phyloP scores from a whole-genome alignment of 2,113 vertebrate species.

The pig (Sus scrofa) region T2T-Sscrofa CM000816.6:68831501-68832000 shows the following conservation, averaged over 20 bases:
- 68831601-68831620: conserved; percentile 59
- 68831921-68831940: conserved; percentile 20
- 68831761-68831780: not conserved
- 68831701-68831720: not conserved
- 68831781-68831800: not conserved
- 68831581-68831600: conserved; percentile 63
- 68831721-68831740: conserved; percentile 1
- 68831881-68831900: not conserved
- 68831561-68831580: conserved; percentile 70
- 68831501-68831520: conserved; percentile 86
- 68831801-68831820: not conserved
- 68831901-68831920: conserved; percentile 64
- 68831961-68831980: conserved; percentile 10
- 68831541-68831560: conserved; percentile 71
- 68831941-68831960: not conserved
- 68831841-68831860: conserved; percentile 35
- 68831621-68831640: conserved; percentile 66
- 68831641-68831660: not conserved
- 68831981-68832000: conserved; percentile 10
- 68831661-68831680: conserved; percentile 16
- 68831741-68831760: conserved; percentile 54
- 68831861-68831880: not conserved
- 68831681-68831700: not conserved
- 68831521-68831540: conserved; percentile 82
- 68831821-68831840: conserved; percentile 48